Base-by-base conservation (phyloP, 2,113 vertebrate genomes). In the Calyptomena viridis region DNA sequence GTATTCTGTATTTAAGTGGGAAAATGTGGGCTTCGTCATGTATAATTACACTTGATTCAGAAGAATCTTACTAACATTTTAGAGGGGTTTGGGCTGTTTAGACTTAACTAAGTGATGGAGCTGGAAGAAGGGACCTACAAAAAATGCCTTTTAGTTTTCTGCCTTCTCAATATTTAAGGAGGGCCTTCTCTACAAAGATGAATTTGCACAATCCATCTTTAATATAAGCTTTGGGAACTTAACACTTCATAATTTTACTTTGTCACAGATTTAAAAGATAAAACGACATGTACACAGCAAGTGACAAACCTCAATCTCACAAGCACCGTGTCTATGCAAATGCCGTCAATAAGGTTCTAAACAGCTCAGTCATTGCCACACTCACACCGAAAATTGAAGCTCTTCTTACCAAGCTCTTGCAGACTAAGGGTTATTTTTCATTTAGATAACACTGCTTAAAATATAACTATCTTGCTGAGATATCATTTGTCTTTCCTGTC, bases 261-360 rank as follows among this genome's bases (percentile, higher is more conserved):
- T 84, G 75, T 76, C 75, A 83, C 18, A 20, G 39, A 74, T 67
- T 77, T 76, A 46, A 92, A 93, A 88, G 75, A 73, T 87, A 94
- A 96, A 97, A 90, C 28, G 37, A 42, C 94, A 42, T 44, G 71
- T 59, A 87, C 80, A 85, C 86, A 94, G 90, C 23, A 85, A 96
- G 90, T 97, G 97, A 98, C 96, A 98, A 98, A 97, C 93, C 97
- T 96, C 96, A 97, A 93, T 95, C 95, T 97, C 96, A 97, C 78
- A 93, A 95, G 94, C 93, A 60, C 98, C 9, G 2, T 87, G 86
- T 53, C 97, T 96, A 96, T 96, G 96, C 96, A 96, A 97, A 96
- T 94, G 93, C 94, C 98, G 97, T 96, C 97, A 96, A 72, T 94
- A 96, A 96, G 76, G 62, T 95, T 97, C 97, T 93, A 95, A 98